Evolutionary conservation across 2,113 vertebrate species (phyloP).

Genomic region (Chaetura pelagica): DNA sequence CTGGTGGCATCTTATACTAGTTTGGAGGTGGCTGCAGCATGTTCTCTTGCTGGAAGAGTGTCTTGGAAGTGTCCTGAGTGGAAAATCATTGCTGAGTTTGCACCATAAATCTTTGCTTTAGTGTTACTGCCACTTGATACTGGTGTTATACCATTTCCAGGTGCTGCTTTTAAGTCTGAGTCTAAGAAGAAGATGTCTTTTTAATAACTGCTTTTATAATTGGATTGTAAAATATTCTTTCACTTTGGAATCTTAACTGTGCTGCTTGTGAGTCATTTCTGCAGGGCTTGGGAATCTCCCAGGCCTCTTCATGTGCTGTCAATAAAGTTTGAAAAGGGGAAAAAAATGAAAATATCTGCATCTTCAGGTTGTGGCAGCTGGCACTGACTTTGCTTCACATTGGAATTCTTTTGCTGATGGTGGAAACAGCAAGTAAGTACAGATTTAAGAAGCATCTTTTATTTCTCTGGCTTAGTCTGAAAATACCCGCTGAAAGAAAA

Average conservation of each 20-base stretch:
- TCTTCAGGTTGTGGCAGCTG: slow-evolving; percentile 87
- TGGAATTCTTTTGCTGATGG: slow-evolving; percentile 93
- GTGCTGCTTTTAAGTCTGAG: not conserved
- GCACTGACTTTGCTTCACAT: slow-evolving; percentile 86
- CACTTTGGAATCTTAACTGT: not conserved
- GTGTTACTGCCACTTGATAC: not conserved
- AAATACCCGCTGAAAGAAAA: not conserved
- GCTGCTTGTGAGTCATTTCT: not conserved
- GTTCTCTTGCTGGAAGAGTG: not conserved
- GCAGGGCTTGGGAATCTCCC: not conserved
- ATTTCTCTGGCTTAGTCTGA: not conserved
- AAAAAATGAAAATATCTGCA: not conserved
- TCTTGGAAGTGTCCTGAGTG: not conserved
- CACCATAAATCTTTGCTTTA: not conserved
- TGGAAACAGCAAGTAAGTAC: slow-evolving; percentile 86
- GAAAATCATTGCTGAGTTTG: not conserved
- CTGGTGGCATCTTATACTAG: not conserved
- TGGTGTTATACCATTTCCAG: rapidly evolving
- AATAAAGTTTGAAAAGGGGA: not conserved
- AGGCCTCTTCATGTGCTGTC: not conserved
- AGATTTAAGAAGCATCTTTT: not conserved
- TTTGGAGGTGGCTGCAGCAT: not conserved
- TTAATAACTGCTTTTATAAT: not conserved
- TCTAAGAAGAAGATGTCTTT: not conserved
- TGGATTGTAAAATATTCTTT: not conserved